Evolutionary conservation across 2,113 vertebrate genomes (phyloP), one percentile per base, ranked within the genome.

Genomic region (Peucedramus taeniatus): DNA sequence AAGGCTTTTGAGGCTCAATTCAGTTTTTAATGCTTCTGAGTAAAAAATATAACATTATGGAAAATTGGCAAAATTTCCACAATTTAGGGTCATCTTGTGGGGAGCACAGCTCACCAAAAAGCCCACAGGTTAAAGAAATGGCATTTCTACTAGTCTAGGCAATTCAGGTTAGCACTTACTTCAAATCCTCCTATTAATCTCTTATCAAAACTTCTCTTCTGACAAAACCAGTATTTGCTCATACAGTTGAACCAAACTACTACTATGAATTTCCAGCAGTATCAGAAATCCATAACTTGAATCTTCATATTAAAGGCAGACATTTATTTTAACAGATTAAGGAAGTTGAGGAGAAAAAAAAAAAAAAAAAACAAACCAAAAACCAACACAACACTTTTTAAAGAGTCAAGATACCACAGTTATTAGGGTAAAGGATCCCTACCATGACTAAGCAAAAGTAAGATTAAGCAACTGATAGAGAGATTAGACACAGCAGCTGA

Each of bases 381-480:
- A n/a, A n/a, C 18, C 68, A 63, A 14, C 5, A 5, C 8, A 76
- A 21, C 8, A 19, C 9, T n/a, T 83, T 47, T 45, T 28, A 40
- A 92, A 50, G 31, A 85, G 27, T 9, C 31, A 51, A 69, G 31
- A 56, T 13, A 75, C 4, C 11, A 65, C 19, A 85, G 28, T 26
- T 50, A 68, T 33, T 59, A 57, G 16, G 8, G 18, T 21, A 72
- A 68, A 42, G 37, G 54, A 87, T 65, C 76, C 50, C 82, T 89
- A 90, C 93, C 93, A 94, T 98, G 97, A 98, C 96, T 94, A 94
- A 95, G 97, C 97, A 97, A 97, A 97, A 97, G 17, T 28, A 66
- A 94, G 42, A 87, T 86, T 91, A 89, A 47, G 91, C 65, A 87
- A 86, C 1, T 35, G 35, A 88, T 90, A 63, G 15, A 72, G 53